These are phyloP conservation scores for Andrena flavipes DNA, from an alignment of 2,888 invertebrate species.

Conservation along the genomic window DNA sequence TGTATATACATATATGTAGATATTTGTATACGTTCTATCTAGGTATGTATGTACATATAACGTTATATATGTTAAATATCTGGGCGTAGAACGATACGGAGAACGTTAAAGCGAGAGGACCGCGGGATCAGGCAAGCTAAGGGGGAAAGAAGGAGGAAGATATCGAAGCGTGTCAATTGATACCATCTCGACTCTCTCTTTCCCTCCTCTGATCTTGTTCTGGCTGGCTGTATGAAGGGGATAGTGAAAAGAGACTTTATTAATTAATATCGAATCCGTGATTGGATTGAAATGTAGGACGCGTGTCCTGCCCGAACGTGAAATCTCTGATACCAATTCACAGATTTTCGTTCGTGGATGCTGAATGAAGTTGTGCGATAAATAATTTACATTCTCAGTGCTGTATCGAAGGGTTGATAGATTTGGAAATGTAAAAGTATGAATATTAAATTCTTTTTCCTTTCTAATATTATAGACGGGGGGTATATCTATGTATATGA, in stretches of 20 bases:
- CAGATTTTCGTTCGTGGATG: not conserved
- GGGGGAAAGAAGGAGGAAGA: slow-evolving; percentile 45
- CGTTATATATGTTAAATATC: slow-evolving; percentile 37
- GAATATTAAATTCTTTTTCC: no score
- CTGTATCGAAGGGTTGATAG: not conserved
- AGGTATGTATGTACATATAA: slow-evolving; percentile 31
- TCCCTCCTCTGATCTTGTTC: slow-evolving; percentile 44
- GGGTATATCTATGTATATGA: no score
- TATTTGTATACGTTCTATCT: slow-evolving; percentile 30
- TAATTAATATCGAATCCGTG: slow-evolving; percentile 28
- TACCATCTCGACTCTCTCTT: slow-evolving; percentile 60
- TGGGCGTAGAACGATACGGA: slow-evolving; percentile 45
- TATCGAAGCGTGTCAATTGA: slow-evolving; percentile 69
- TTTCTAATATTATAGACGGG: no score
- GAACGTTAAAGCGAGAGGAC: slow-evolving; percentile 54
- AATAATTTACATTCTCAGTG: not conserved
- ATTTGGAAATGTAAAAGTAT: no score
- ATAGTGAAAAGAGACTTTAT: slow-evolving; percentile 18
- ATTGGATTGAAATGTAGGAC: not conserved
- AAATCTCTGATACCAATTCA: not conserved
- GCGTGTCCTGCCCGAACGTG: not conserved
- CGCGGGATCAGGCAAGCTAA: slow-evolving; percentile 54
- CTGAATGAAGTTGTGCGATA: not conserved
- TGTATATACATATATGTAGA: slow-evolving; percentile 20
- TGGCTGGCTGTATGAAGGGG: not conserved